Evolutionary conservation across 2,797 vertebrate genomes (phyloP), one percentile per base, ranked within the genome.

Genomic region (Halcyon smyrnensis): DNA sequence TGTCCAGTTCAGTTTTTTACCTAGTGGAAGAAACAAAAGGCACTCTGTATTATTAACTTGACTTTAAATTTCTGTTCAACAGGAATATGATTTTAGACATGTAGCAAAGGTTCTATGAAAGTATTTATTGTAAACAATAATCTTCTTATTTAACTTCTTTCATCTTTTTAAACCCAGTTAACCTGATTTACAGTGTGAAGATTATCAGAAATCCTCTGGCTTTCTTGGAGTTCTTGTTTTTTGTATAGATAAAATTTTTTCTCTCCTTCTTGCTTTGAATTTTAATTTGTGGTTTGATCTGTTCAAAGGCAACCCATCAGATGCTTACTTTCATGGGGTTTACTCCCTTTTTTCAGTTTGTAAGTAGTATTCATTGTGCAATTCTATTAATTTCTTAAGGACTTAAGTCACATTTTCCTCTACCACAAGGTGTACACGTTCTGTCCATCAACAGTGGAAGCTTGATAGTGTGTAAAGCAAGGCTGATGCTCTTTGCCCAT

Each of bases 301-400:
- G 90, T 98, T 98, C 98, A 97, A 99, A 99, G 99, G 99, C 98
- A 98, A 98, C 98, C 98, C 98, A 98, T 98, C 98, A 98, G 99
- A 99, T 97, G 98, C 98, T 98, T 98, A 98, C 98, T 98, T 98
- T 98, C 98, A 98, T 98, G 99, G 98, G 97, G 98, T 99, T 98
- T 98, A 99, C 98, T 99, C 98, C 98, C 98, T 99, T 98, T 99
- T 99, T 99, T 99, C 99, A 98, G 99, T 99, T 99, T 99, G 99
- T 99, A 99, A 99, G 99, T 99, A 99, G 98, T 95, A 77, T 87
- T 96, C 94, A 83, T 51, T 95, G 76, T 89, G 90, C 82, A 85
- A 45, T 85, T 97, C 91, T 94, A 3, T 97, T 95, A 76, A 89
- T 93, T 95, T 95, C 60, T 90, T 15, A 70, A 97, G 90, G 94